Evolutionary conservation across 2,113 vertebrate species (phyloP).

Genomic region (Brienomyrus longianalis): DNA sequence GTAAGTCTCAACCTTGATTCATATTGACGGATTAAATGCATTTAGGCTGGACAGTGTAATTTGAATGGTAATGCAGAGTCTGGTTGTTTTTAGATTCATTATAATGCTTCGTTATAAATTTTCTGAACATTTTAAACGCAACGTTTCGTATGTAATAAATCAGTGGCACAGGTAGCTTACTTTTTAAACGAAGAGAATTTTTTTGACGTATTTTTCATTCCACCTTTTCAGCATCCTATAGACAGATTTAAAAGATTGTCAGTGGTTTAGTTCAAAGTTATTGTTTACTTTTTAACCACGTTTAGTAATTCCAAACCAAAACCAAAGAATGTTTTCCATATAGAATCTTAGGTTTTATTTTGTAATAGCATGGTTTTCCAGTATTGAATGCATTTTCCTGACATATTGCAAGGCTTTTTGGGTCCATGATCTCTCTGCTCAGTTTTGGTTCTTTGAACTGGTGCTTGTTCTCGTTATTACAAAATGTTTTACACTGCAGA

Average conservation of each 20-base stretch:
- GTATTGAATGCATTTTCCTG: neutral
- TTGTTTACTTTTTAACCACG: neutral
- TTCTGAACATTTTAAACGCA: neutral
- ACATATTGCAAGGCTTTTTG: neutral
- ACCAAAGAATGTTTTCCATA: neutral
- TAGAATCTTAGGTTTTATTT: neutral
- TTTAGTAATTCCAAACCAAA: neutral
- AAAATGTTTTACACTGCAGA: neutral
- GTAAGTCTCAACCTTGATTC: neutral
- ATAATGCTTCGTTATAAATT: neutral
- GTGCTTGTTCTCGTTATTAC: neutral
- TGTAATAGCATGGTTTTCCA: neutral
- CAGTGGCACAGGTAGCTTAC: neutral
- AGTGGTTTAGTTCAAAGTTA: neutral
- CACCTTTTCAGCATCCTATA: neutral
- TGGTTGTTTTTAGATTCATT: neutral
- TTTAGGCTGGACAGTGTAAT: neutral
- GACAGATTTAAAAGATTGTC: neutral
- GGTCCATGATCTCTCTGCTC: neutral
- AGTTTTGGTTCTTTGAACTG: neutral
- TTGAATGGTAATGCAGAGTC: neutral
- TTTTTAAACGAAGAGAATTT: neutral
- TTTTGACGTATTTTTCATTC: neutral
- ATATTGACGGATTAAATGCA: neutral
- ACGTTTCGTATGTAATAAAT: neutral